phyloP scores from a whole-genome alignment of 1,140 invertebrate species.

The Cotesia glomerata region DNA sequence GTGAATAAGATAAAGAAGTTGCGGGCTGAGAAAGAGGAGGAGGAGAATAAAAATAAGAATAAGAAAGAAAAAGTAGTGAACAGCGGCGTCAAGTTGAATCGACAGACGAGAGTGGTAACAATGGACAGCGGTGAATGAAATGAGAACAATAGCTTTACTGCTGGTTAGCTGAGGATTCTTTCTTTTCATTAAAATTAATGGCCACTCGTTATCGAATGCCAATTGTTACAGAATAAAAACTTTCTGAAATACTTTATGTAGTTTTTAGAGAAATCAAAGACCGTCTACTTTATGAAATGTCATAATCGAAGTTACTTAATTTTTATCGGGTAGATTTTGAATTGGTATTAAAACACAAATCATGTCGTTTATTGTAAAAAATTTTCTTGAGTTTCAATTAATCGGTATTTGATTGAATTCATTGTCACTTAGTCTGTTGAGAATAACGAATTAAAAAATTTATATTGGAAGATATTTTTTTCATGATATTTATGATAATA shows the following conservation, averaged over 20 bases:
- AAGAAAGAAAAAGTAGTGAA: conserved; percentile 1
- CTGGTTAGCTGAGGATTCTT: conserved; percentile 31
- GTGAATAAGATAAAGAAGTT: background rate
- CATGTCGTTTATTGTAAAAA: no score
- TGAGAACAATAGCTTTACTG: conserved; percentile 22
- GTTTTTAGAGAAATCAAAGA: conserved; percentile 8
- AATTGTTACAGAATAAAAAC: conserved; percentile 20
- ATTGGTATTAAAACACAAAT: no score
- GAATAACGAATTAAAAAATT: no score
- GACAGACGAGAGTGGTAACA: conserved; percentile 25
- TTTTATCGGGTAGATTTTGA: conserved; percentile 1
- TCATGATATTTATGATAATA: no score
- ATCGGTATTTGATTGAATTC: no score
- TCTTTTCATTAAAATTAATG: conserved; percentile 32
- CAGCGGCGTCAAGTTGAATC: conserved; percentile 13
- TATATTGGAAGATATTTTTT: no score
- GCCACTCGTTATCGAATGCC: conserved; percentile 22
- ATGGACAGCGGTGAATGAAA: conserved; percentile 20
- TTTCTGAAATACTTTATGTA: background rate
- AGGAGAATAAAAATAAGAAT: no score
- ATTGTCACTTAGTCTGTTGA: no score
- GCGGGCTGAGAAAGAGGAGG: no score
- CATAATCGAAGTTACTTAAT: conserved; percentile 3
- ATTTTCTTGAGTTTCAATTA: no score
- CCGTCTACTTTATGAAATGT: conserved; percentile 13